phyloP scores from a whole-genome alignment of 1,140 invertebrate genomes.

The Phortica variegata region DNA sequence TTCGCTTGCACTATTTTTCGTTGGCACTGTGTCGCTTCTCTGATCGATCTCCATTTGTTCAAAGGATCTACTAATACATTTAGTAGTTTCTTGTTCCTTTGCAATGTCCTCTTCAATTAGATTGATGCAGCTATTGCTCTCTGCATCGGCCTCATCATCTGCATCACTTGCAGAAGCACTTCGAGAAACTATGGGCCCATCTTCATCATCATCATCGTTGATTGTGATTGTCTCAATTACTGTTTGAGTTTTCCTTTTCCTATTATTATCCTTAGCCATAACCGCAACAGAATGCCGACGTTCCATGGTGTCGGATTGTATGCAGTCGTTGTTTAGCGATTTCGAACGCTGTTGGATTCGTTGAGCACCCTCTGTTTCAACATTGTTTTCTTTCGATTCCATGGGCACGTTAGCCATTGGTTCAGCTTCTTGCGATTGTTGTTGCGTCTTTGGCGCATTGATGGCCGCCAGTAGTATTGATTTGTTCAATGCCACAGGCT shows the following conservation, averaged over 20 bases:
- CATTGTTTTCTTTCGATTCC: neutral
- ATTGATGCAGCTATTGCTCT: no score
- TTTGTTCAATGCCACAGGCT: no score
- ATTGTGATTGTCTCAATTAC: slow-evolving; percentile 42
- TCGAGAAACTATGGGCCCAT: slow-evolving; percentile 7
- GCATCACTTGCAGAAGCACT: slow-evolving; percentile 1
- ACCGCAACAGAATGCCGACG: slow-evolving; percentile 38
- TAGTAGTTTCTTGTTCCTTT: no score
- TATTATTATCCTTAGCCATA: slow-evolving; percentile 41
- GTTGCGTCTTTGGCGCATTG: neutral
- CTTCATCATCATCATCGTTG: slow-evolving; percentile 33
- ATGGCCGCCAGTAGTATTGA: slow-evolving; percentile 6
- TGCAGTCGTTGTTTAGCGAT: slow-evolving; percentile 19
- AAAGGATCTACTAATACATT: no score
- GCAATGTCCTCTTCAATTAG: no score
- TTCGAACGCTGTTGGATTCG: slow-evolving; percentile 40
- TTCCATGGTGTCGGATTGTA: slow-evolving; percentile 12
- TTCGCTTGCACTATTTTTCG: neutral
- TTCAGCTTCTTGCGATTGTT: no score
- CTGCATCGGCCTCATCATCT: slow-evolving; percentile 6
- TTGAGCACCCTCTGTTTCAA: slow-evolving; percentile 3
- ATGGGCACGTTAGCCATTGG: neutral
- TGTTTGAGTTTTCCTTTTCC: slow-evolving; percentile 18
- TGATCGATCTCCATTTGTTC: slow-evolving; percentile 7
- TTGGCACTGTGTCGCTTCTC: neutral